Evolutionary conservation across 64 coral and sea anemone species (phyloP).

Genomic region (Actinia tenebrosa): DNA sequence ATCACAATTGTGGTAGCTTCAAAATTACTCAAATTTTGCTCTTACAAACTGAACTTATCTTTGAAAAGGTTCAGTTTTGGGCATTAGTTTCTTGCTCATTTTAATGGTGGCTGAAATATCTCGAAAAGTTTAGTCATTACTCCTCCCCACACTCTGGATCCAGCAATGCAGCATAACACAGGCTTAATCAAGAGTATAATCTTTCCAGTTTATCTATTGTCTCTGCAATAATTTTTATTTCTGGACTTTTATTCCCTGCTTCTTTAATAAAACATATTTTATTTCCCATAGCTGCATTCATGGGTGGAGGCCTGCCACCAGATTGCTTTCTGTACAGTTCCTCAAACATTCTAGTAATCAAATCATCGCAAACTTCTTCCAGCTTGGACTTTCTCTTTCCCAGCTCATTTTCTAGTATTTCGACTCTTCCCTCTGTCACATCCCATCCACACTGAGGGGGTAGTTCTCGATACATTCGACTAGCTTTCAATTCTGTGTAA

Average conservation of each 20-base stretch:
- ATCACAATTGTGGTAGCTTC: no score
- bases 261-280: constrained; percentile 22
- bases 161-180: neutral
- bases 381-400: neutral
- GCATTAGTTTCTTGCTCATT: no score
- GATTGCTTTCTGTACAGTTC: constrained; percentile 18
- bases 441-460: constrained; percentile 25
- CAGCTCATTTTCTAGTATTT: constrained; percentile 17
- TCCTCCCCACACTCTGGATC: neutral
- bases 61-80: no score
- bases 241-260: neutral
- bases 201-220: constrained; percentile 28
- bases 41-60: no score
- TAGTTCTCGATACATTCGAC: constrained; percentile 23
- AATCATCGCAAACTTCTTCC: neutral
- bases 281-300: constrained; percentile 25
- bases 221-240: constrained; percentile 11
- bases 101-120: no score
- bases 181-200: constrained; percentile 17
- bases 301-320: constrained; percentile 5
- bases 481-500: neutral
- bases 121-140: neutral
- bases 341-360: constrained; percentile 23
- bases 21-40: no score
- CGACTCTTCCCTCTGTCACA: neutral